phyloP scores from a whole-genome alignment of 2,888 invertebrate genomes.

The Arrhopalites spinosus region DNA sequence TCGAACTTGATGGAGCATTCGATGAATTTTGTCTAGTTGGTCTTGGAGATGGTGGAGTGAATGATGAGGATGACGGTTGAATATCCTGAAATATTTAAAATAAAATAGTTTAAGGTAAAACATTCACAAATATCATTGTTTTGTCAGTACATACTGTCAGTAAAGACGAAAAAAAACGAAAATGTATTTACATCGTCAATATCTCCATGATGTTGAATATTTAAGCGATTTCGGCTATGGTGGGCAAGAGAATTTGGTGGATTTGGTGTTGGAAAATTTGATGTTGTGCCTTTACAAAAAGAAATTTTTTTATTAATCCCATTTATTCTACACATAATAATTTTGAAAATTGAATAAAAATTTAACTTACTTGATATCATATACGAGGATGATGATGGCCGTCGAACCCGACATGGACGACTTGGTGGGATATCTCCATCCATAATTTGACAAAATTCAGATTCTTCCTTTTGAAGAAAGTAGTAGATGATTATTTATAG shows the following conservation, averaged over 20 bases:
- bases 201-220: conserved; percentile 26
- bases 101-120: no score
- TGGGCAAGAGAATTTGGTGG: conserved; percentile 42
- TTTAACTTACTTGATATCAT: no score
- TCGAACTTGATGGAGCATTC: conserved; percentile 24
- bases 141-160: no score
- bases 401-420: conserved; percentile 49
- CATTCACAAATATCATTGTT: no score
- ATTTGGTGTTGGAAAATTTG: conserved; percentile 40
- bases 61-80: conserved; percentile 48
- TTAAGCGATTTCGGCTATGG: conserved; percentile 40
- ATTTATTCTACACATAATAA: no score
- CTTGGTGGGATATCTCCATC: conserved; percentile 45
- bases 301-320: no score
- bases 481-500: not conserved
- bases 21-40: conserved; percentile 1
- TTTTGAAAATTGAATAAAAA: no score
- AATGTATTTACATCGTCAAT: no score
- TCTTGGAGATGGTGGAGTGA: conserved; percentile 23
- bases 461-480: no score
- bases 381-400: conserved; percentile 54
- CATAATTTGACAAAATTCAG: conserved; percentile 37
- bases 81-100: conserved; percentile 43
- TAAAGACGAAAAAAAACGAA: no score
- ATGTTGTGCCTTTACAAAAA: no score